phyloP scores from a whole-genome alignment of 2,113 vertebrate species.

The Mungos mungo region DNA sequence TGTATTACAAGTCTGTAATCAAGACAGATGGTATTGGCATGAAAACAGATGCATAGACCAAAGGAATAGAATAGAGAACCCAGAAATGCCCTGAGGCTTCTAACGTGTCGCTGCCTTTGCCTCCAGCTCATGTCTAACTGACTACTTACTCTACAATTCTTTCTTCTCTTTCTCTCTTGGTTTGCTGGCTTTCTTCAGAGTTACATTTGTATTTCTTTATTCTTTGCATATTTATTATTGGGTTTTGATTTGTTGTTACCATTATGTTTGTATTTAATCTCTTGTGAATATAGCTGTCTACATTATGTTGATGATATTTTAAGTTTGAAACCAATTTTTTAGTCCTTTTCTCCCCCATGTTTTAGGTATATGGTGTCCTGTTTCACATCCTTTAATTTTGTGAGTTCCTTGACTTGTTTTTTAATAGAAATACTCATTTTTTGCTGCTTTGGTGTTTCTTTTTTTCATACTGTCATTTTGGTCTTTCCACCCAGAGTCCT shows the following conservation, averaged over 20 bases:
- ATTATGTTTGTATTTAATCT: neutral
- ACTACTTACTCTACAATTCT: neutral
- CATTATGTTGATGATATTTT: neutral
- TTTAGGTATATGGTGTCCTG: neutral
- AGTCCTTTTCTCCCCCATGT: neutral
- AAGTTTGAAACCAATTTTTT: neutral
- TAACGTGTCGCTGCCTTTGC: neutral
- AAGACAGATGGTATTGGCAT: too few species aligned
- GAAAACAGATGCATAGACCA: too few species aligned
- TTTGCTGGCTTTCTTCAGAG: neutral
- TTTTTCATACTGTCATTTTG: neutral
- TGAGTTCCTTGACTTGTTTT: neutral
- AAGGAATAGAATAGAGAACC: too few species aligned
- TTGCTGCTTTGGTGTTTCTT: neutral
- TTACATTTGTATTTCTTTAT: neutral
- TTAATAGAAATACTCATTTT: neutral
- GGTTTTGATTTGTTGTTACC: neutral
- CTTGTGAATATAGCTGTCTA: neutral
- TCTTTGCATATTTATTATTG: neutral
- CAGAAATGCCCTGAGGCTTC: neutral
- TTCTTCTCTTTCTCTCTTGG: neutral
- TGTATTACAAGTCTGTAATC: too few species aligned
- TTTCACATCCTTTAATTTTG: neutral
- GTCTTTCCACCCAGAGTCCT: neutral
- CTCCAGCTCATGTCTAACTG: neutral